Evolutionary conservation across 2,888 invertebrate genomes (phyloP).

Genomic region (Arge pagana): DNA sequence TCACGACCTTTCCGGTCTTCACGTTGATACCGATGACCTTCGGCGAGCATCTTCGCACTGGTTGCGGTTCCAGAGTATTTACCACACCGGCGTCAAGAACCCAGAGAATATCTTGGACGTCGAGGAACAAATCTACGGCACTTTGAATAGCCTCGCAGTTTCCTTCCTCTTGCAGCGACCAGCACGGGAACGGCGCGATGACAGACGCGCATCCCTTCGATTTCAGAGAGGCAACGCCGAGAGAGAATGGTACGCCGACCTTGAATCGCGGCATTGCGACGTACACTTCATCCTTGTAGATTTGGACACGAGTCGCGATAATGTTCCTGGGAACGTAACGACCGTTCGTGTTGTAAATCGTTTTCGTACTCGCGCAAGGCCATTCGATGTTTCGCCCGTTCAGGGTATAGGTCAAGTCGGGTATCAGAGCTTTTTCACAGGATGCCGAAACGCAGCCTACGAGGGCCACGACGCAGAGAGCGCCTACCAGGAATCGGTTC

Average conservation of each 20-base stretch:
- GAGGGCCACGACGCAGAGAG: conserved; percentile 29
- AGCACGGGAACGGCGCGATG: conserved; percentile 67
- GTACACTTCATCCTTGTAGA: conserved; percentile 62
- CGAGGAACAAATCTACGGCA: conserved; percentile 69
- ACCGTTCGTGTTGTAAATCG: conserved; percentile 64
- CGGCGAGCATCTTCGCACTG: conserved; percentile 69
- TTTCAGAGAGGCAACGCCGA: conserved; percentile 63
- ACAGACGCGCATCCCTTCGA: conserved; percentile 59
- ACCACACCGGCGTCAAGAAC: conserved; percentile 73
- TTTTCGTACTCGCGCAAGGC: conserved; percentile 61
- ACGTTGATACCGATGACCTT: conserved; percentile 70
- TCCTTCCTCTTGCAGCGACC: conserved; percentile 68
- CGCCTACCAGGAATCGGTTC: conserved; percentile 31
- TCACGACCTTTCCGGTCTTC: conserved; percentile 66
- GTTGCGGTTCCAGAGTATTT: conserved; percentile 66
- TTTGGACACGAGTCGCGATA: conserved; percentile 66
- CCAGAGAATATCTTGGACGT: conserved; percentile 71
- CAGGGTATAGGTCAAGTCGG: conserved; percentile 43
- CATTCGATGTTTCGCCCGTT: conserved; percentile 51
- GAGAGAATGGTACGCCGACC: conserved; percentile 69
- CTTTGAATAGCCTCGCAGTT: conserved; percentile 71
- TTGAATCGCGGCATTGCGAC: conserved; percentile 67
- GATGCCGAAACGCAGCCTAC: conserved; percentile 20
- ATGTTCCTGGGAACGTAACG: conserved; percentile 64
- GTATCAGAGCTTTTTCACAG: conserved; percentile 42